These are phyloP conservation scores for Ceratosolen fusciceps DNA, from an alignment of 1,140 invertebrate genomes.

Conservation along the genomic window DNA sequence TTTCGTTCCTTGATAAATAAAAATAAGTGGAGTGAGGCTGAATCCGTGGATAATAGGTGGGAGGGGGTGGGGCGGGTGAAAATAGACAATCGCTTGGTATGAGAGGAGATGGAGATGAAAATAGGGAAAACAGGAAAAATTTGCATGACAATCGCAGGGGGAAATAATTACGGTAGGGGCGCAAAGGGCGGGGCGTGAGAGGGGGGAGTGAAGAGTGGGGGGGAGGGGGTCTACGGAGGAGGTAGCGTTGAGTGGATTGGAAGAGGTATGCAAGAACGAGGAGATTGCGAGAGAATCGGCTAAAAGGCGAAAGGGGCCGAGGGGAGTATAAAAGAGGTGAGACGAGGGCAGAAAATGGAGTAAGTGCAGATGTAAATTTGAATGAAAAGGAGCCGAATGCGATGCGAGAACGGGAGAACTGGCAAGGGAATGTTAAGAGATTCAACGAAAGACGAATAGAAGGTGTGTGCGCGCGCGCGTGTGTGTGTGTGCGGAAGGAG, in stretches of 20 bases:
- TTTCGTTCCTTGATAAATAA: background rate
- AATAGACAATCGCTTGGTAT: slow-evolving; percentile 42
- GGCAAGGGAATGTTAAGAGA: slow-evolving; percentile 28
- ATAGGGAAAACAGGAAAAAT: slow-evolving; percentile 66
- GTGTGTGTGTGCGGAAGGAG: too few relatives aligned
- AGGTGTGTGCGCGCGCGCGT: too few relatives aligned
- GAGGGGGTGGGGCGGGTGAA: background rate
- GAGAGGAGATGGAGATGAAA: slow-evolving; percentile 51
- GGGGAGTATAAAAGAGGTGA: slow-evolving; percentile 35
- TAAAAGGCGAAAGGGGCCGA: slow-evolving; percentile 8
- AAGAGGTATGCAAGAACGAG: slow-evolving; percentile 40
- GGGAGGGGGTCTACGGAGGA: slow-evolving; percentile 38
- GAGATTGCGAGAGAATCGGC: background rate
- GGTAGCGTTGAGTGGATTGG: slow-evolving; percentile 31
- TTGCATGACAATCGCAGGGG: slow-evolving; percentile 69
- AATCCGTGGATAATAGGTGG: background rate
- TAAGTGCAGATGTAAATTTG: slow-evolving; percentile 59
- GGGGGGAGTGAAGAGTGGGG: slow-evolving; percentile 25
- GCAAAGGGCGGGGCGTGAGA: slow-evolving; percentile 53
- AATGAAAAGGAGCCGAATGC: slow-evolving; percentile 61
- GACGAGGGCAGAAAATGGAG: slow-evolving; percentile 31
- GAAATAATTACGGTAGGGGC: slow-evolving; percentile 69
- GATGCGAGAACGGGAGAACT: slow-evolving; percentile 49
- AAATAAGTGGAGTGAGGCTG: background rate
- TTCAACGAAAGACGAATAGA: background rate